Evolutionary conservation across 2,888 invertebrate species (phyloP), one percentile per base, ranked within the genome.

Genomic region (Minunthozetes semirufus): DNA sequence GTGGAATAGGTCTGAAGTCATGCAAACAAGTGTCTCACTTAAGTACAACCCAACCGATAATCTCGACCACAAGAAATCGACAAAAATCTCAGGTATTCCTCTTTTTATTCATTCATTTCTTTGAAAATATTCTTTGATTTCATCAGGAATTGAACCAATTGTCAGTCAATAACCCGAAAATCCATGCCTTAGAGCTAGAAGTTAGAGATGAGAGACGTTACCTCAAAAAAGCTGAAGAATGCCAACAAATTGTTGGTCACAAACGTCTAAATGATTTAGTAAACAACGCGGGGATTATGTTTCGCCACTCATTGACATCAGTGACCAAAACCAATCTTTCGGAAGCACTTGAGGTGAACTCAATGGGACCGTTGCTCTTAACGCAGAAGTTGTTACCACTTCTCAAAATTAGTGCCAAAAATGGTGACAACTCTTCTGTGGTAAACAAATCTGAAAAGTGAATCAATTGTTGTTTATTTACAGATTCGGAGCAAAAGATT

Each of bases 1-100:
- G 94, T 68, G 95, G 95, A 15, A 85, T 95, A 75, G 95, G 95
- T 61, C 85, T 94, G 74, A 93, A 94, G 77, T 85, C 95, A 80
- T 88, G 94, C 53, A 90, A 89, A 83, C 87, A 89, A 80, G 72
- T 78, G 11, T 53, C 79, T 15, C 53, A 27, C 33, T 72, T 77
- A 79, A 84, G 79, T 33, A 66, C 84, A 80, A 87, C 90, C 78
- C 86, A 88, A 83, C 86, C 85, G 81, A 83, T 94, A 79, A 89
- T 94, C 80, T 92, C 93, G 73, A 91, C 93, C 80, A 63, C 63
- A 33, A 29, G 63, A 63, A 22, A 29, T 17, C 11, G 33, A 17
- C 29, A 33, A 29, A 33, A 33, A 1, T 63, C 33, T 33, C 8
- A 29, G 3, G 63, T 63, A 63, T 33, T 63, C 11, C 8, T 1